A percentile compares a stretch with the other conserved stretches of the same genome.
These are phyloP conservation scores for Struthidea cinerea DNA, from an alignment of 2,113 vertebrate genomes.

Conservation along the genomic window DNA sequence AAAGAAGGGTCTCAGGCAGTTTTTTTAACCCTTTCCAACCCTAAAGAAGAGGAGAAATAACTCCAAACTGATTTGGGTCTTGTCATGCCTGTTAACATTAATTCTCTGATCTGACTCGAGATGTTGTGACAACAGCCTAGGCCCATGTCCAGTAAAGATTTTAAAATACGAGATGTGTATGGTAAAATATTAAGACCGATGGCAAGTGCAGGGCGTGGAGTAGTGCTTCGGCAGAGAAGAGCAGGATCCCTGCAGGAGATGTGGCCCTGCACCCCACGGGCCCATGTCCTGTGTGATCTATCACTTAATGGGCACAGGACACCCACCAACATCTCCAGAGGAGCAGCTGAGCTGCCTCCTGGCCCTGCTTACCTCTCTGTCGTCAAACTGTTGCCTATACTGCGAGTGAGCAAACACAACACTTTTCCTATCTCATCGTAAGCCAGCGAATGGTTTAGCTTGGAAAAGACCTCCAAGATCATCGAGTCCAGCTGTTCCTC, in stretches of 20 bases:
- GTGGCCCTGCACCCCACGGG: background rate
- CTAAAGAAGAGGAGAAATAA: background rate
- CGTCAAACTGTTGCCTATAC: background rate
- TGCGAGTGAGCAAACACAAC: background rate
- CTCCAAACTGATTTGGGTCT: background rate
- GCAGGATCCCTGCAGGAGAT: background rate
- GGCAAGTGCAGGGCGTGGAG: background rate
- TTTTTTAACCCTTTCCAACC: conserved; percentile 24
- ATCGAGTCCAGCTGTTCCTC: fast-evolving
- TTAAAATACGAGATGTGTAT: background rate
- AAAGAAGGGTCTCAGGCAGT: background rate
- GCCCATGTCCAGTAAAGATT: background rate
- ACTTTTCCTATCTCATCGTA: background rate
- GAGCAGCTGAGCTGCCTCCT: background rate
- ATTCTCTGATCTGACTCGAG: background rate
- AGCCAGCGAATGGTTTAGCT: background rate
- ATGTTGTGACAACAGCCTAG: background rate
- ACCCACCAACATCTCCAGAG: background rate
- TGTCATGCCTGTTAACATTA: background rate
- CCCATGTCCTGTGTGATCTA: too few relatives aligned
- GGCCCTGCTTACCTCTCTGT: background rate
- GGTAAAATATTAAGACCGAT: background rate
- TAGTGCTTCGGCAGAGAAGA: background rate
- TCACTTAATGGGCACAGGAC: background rate
- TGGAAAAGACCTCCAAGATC: background rate